These are phyloP conservation scores for Pangasianodon hypophthalmus DNA, from an alignment of 2,113 vertebrate genomes.

Conservation along the genomic window DNA sequence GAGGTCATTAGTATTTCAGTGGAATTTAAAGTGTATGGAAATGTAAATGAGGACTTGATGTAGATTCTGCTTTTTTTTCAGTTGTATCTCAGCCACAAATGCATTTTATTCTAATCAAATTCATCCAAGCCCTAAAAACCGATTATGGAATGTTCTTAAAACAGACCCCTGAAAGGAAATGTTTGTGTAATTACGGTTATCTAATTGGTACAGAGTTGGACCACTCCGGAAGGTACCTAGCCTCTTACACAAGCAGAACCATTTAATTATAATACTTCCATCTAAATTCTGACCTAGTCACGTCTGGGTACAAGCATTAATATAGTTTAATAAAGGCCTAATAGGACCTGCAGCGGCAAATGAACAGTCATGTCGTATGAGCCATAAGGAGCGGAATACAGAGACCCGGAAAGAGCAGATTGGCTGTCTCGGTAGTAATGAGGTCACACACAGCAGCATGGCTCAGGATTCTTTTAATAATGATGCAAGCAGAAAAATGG, in stretches of 20 bases:
- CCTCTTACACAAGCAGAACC: background rate
- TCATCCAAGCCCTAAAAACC: background rate
- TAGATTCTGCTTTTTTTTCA: background rate
- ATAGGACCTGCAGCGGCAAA: background rate
- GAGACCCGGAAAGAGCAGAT: constrained; percentile 14
- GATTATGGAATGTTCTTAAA: background rate
- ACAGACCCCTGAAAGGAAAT: constrained; percentile 4
- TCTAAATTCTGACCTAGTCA: constrained; percentile 21
- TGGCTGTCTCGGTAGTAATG: constrained; percentile 21
- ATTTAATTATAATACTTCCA: constrained; percentile 13
- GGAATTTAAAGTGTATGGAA: background rate
- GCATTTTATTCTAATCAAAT: background rate
- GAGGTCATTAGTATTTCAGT: background rate
- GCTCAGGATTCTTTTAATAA: constrained; percentile 12
- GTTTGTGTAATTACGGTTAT: constrained; percentile 17
- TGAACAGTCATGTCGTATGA: constrained; percentile 13
- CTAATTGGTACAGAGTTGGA: constrained; percentile 1
- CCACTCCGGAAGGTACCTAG: background rate
- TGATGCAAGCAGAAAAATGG: background rate
- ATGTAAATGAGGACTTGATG: background rate
- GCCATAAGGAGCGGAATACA: constrained; percentile 26
- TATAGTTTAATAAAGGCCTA: constrained; percentile 26
- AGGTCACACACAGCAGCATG: constrained; percentile 32
- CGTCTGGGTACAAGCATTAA: constrained; percentile 12
- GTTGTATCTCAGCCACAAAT: background rate